phyloP scores from a whole-genome alignment of 23 tunicate genomes.

The Aplidium turbinatum region DNA sequence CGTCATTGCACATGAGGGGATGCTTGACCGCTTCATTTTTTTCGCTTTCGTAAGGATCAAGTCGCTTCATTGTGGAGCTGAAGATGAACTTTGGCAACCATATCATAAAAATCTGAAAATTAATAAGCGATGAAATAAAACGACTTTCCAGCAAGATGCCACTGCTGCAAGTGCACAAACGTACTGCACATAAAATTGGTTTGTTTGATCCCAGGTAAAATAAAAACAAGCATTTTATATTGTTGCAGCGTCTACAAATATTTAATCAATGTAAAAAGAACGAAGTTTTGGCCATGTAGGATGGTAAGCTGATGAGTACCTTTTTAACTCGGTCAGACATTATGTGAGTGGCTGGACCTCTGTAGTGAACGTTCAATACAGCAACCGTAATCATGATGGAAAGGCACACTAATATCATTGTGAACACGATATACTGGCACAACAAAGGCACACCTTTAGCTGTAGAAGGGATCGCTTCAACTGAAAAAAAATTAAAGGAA shows the following conservation, averaged over 20 bases:
- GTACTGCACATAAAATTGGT: too few relatives aligned
- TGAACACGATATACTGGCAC: slow-evolving; percentile 94
- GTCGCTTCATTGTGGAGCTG: slow-evolving; percentile 80
- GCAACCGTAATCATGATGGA: slow-evolving; percentile 93
- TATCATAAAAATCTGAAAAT: slow-evolving; percentile 82
- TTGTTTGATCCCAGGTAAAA: too few relatives aligned
- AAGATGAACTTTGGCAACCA: slow-evolving; percentile 80
- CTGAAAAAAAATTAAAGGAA: too few relatives aligned
- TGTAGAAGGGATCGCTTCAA: slow-evolving; percentile 96
- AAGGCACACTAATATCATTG: slow-evolving; percentile 90
- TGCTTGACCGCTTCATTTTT: slow-evolving; percentile 23
- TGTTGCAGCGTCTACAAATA: too few relatives aligned
- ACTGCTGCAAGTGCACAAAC: slow-evolving; percentile 1
- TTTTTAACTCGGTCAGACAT: slow-evolving; percentile 89
- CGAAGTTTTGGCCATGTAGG: too few relatives aligned
- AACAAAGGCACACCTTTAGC: slow-evolving; percentile 96
- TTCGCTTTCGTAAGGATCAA: slow-evolving; percentile 75
- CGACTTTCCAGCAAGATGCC: background rate
- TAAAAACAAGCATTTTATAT: too few relatives aligned
- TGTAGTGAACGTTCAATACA: slow-evolving; percentile 87
- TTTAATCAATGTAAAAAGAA: too few relatives aligned
- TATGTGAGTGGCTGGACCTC: slow-evolving; percentile 88
- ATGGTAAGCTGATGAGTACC: slow-evolving; percentile 20
- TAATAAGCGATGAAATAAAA: background rate
- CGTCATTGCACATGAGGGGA: slow-evolving; percentile 47